Base-by-base conservation (phyloP, 2,888 invertebrate genomes). In the Eupithecia dodoneata region DNA sequence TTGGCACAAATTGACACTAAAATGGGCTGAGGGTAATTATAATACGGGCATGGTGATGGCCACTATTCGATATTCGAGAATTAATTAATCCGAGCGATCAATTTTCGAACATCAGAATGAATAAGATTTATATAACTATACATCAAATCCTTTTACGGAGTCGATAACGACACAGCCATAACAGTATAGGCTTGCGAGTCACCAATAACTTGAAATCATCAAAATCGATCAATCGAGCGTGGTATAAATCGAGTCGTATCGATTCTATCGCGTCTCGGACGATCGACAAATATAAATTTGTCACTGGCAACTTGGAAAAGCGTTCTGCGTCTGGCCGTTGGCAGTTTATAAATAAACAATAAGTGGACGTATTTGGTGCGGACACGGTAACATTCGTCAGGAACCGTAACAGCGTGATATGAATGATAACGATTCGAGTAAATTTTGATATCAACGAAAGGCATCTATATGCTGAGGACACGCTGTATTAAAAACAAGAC, bases 231-330 rank as follows among this genome's bases (percentile, higher is more conserved):
- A 93, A 88, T 85, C 86, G 89, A 89, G 89, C 90, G 90, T 90
- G 87, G 88, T 89, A 93, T 94, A 94, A 94, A 94, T 94, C 91
- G 91, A 84, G 85, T 88, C 90, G 86, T 90, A 93, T 93, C 93
- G 92, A 92, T 93, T 91, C 92, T 92, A 94, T 94, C 94, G 90
- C 90, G 90, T 90, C 90, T 87, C 88, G 83, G 87, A 81, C 89
- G 88, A 92, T 93, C 93, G 92, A 93, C 93, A 92, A 93, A 94
- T 94, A 94, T 94, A 95, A 94, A 94, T 95, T 94, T 94, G 94
- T 94, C 94, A 94, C 89, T 87, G 91, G 87, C 86, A 86, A 89
- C 87, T 90, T 85, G 91, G 92, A 91, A 94, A 93, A 93, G 92
- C 90, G 88, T 83, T 63, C 65, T 66, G 69, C 44, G 85, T 85